Percentiles rank a stretch among this genome's conserved stretches.
Conservation (phyloP, 2,113 vertebrate species). For the Shinisaurus crocodilurus region DNA sequence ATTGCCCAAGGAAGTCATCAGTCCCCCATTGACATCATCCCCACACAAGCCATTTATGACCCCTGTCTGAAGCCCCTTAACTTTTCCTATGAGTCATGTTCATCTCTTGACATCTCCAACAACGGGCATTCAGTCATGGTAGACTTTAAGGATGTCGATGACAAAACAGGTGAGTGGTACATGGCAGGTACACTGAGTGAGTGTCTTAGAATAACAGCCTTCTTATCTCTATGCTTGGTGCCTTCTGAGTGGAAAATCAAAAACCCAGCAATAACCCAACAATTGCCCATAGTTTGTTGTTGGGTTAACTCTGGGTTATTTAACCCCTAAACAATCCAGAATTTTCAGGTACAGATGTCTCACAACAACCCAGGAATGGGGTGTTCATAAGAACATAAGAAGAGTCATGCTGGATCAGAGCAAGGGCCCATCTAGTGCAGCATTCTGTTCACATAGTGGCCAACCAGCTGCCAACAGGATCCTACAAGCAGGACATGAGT, state of each 20-base stretch:
- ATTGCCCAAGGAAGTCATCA: conserved; percentile 89
- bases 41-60: conserved; percentile 84
- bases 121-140: conserved; percentile 95
- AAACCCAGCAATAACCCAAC: neutral
- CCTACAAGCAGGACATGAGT: no score
- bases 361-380: no score
- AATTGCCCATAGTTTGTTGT: no score
- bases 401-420: no score
- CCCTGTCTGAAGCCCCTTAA: conserved; percentile 80
- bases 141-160: conserved; percentile 90
- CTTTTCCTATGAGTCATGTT: conserved; percentile 86
- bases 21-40: conserved; percentile 93
- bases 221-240: neutral
- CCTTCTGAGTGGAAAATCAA: neutral
- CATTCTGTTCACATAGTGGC: no score
- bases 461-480: no score
- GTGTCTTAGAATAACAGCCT: neutral
- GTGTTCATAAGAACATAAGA: no score
- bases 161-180: conserved; percentile 85
- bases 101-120: conserved; percentile 89
- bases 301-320: no score
- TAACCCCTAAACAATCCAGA: no score
- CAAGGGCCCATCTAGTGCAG: no score
- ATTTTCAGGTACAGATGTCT: no score
- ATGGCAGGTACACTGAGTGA: neutral